phyloP scores from a whole-genome alignment of 2,797 vertebrate species.

The Phrynocephalus guinanensis region DNA sequence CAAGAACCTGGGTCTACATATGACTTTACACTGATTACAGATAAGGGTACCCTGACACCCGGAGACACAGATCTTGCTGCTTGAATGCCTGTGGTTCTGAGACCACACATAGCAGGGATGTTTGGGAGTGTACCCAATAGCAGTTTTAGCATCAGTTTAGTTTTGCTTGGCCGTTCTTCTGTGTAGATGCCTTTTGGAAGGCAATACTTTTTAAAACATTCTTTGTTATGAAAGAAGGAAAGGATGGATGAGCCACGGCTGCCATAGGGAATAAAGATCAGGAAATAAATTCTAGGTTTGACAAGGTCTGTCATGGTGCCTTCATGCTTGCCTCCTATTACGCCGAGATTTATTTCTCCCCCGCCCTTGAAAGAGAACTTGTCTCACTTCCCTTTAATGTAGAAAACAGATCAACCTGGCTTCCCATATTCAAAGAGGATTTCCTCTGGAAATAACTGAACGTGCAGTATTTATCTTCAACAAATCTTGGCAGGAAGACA shows the following conservation, averaged over 20 bases:
- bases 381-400: constrained; percentile 46
- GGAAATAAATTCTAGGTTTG: constrained; percentile 61
- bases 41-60: not conserved
- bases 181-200: constrained; percentile 11
- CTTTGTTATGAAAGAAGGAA: constrained; percentile 46
- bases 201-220: constrained; percentile 41
- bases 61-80: not conserved
- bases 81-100: not conserved
- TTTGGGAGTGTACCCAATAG: not conserved
- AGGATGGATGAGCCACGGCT: constrained; percentile 20
- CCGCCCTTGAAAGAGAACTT: constrained; percentile 52
- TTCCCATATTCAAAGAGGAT: constrained; percentile 47
- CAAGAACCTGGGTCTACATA: not conserved
- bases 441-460: constrained; percentile 59
- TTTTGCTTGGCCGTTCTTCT: not conserved
- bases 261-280: constrained; percentile 62
- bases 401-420: constrained; percentile 42
- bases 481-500: constrained; percentile 54
- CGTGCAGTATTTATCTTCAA: constrained; percentile 62
- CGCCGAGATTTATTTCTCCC: constrained; percentile 12
- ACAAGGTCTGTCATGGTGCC: constrained; percentile 33
- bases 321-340: constrained; percentile 27
- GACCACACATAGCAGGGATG: not conserved
- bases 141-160: not conserved
- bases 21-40: not conserved